Evolutionary conservation across 1,140 invertebrate species (phyloP).

Genomic region (Bombus soroeensis): DNA sequence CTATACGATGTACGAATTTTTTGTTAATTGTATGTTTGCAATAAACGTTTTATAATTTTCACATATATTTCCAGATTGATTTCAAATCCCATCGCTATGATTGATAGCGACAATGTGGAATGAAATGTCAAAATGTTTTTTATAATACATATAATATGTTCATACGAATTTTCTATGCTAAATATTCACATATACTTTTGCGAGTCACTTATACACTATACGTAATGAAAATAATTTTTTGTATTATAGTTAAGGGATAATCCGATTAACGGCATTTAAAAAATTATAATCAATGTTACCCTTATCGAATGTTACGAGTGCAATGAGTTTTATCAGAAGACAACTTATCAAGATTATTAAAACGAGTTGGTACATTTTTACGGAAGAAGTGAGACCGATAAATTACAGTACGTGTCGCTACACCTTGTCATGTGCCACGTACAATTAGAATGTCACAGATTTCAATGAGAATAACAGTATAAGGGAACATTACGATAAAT

Average conservation of each 20-base stretch:
- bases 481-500: background rate
- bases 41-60: background rate
- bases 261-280: no score
- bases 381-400: background rate
- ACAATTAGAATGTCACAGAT: conserved; percentile 3
- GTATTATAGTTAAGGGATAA: background rate
- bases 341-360: background rate
- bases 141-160: background rate
- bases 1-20: no score
- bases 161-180: background rate
- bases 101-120: background rate
- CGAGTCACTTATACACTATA: background rate
- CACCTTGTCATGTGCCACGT: background rate
- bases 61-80: background rate
- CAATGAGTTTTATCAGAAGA: background rate
- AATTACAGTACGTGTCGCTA: background rate
- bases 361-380: background rate
- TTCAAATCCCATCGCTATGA: background rate
- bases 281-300: background rate
- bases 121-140: background rate
- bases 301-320: no score
- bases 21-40: background rate
- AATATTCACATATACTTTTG: background rate
- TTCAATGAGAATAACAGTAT: conserved; percentile 2
- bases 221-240: background rate